Conservation (phyloP, 2,888 invertebrate genomes). For the Ophioninae sp. region DNA sequence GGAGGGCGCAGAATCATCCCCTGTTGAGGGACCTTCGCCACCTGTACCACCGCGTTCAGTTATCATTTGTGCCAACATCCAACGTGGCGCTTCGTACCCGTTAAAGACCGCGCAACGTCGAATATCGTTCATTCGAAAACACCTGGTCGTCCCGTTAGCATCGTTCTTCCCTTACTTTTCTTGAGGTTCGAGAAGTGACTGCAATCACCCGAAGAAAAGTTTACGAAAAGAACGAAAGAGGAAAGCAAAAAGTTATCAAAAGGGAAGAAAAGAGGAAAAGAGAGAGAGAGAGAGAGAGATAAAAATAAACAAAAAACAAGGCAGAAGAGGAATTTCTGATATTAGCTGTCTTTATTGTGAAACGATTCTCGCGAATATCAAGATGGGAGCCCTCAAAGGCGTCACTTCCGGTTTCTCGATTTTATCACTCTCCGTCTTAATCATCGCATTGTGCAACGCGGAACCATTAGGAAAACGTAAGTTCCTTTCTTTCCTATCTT, state of each 20-base stretch:
- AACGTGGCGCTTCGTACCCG: constrained; percentile 59
- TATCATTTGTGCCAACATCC: constrained; percentile 57
- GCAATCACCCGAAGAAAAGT: not conserved
- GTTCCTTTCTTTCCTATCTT: constrained; percentile 50
- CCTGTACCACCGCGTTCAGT: constrained; percentile 55
- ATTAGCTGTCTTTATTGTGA: constrained; percentile 8
- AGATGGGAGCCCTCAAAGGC: constrained; percentile 39
- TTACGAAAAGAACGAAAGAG: not conserved
- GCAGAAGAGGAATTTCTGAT: not conserved
- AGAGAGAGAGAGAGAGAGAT: no score
- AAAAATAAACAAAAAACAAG: not conserved
- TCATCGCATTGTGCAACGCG: constrained; percentile 65
- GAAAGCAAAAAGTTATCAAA: not conserved
- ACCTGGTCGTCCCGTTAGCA: constrained; percentile 75
- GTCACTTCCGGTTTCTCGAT: constrained; percentile 62
- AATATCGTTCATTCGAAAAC: constrained; percentile 75
- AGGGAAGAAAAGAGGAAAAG: not conserved
- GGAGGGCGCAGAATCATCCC: constrained; percentile 50
- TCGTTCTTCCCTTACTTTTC: constrained; percentile 61
- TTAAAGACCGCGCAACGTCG: constrained; percentile 63
- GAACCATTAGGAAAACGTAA: constrained; percentile 74
- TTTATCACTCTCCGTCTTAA: constrained; percentile 62
- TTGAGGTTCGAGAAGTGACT: constrained; percentile 2
- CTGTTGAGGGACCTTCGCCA: constrained; percentile 57
- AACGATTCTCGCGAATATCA: constrained; percentile 43